Base-by-base conservation (phyloP, 2,888 invertebrate genomes). In the Aromia moschata region DNA sequence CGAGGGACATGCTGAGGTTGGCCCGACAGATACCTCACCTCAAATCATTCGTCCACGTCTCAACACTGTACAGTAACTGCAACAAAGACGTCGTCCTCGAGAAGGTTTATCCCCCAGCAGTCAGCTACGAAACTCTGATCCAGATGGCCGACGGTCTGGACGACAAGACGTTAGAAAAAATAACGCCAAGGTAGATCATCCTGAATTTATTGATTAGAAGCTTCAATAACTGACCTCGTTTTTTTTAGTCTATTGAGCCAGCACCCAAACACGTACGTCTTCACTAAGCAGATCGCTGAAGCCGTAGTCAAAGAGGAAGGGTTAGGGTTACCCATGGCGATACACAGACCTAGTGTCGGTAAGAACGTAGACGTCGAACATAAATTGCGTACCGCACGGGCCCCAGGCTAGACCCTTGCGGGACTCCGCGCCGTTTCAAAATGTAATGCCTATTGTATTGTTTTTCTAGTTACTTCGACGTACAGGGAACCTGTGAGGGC, bases 201-300 rank as follows among this genome's bases (percentile, higher is more conserved):
- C 16, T 12, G 10, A 30, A 12, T 3, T 36, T 11, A 17, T n/a
- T n/a, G n/a, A n/a, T n/a, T 33, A 12, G 2, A 10, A 31, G 5
- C 14, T 15, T 52, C 11, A 12, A 44, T 10, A 12, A 44, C 11
- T 55, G 14, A 38, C 15, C 10, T 30, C 3, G 30, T 11, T 18
- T 20, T 40, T 65, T 57, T 54, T 16, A 86, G 85, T 12, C 59
- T 85, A 5, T 65, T 83, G 1, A 80, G 77, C 0, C 74, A 77
- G 12, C 87, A 86, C 77, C 91, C 91, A 0, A 92, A 92, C 76
- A 90, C 89, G 0, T 92, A 92, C 78, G 84, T 88, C 0, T 89
- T 85, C 74, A 88, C 90, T 0, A 92, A 92, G 79, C 88, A 89
- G 1, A 72, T 90, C 18, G 89, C 87, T 0, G 92, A 92, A 72